Percentiles rank a stretch among this genome's conserved stretches.
phyloP scores from a whole-genome alignment of 2,113 vertebrate species.

The Dendrocopos noguchii region DNA sequence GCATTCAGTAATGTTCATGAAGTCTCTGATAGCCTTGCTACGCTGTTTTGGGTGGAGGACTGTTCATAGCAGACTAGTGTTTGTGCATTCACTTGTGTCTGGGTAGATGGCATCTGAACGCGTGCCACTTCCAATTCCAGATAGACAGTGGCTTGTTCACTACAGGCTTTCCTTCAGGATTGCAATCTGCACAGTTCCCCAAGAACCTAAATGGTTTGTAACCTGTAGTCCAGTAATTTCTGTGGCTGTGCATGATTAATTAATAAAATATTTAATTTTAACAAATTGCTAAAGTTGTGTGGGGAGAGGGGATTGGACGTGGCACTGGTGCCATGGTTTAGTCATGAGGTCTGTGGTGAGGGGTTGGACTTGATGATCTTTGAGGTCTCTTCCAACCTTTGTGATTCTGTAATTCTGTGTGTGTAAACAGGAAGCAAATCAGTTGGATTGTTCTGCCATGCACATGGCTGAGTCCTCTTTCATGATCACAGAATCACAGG shows the following conservation, averaged over 20 bases:
- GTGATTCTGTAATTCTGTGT: too few species aligned
- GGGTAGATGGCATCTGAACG: not conserved
- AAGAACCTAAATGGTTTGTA: not conserved
- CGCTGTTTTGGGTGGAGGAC: not conserved
- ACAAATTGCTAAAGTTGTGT: not conserved
- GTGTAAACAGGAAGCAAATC: not conserved
- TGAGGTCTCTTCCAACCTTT: too few species aligned
- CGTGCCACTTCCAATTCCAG: not conserved
- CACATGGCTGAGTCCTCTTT: not conserved
- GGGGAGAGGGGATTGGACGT: too few species aligned
- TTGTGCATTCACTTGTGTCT: not conserved
- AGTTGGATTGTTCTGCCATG: not conserved
- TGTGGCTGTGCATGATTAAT: constrained; percentile 2
- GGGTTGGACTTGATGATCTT: too few species aligned
- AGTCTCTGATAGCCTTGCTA: not conserved
- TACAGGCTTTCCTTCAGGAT: not conserved
- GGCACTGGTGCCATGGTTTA: too few species aligned
- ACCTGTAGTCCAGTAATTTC: not conserved
- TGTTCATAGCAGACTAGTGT: not conserved
- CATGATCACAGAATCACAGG: not conserved
- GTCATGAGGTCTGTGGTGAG: too few species aligned
- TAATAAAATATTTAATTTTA: constrained; percentile 21
- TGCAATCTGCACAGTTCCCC: not conserved
- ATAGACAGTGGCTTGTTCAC: not conserved
- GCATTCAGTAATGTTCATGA: not conserved